Evolutionary conservation across 2,888 invertebrate genomes (phyloP).

Genomic region (Polylopha cassiicola): DNA sequence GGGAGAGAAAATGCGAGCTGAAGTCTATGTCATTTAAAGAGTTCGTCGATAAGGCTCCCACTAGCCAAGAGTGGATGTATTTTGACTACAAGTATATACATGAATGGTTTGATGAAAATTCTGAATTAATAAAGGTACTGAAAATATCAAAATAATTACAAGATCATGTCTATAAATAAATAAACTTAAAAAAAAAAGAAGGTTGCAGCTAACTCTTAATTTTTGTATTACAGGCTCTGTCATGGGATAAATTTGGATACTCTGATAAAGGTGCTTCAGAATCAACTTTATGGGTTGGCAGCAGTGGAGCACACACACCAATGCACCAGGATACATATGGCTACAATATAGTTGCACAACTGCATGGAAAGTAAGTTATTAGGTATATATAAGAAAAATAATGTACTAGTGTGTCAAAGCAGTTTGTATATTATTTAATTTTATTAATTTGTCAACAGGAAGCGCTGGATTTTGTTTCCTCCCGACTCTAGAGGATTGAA

Average conservation of each 20-base stretch:
- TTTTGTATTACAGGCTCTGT: constrained; percentile 38
- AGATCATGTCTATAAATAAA: no score
- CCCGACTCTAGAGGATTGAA: constrained; percentile 83
- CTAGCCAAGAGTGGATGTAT: constrained; percentile 82
- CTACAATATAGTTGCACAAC: constrained; percentile 92
- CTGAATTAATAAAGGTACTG: constrained; percentile 77
- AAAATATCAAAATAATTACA: no score
- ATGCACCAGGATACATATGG: constrained; percentile 97
- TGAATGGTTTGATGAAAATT: constrained; percentile 79
- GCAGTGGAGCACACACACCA: constrained; percentile 91
- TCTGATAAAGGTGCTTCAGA: constrained; percentile 80
- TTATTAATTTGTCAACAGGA: constrained; percentile 72
- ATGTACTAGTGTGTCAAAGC: no score
- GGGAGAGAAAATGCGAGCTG: constrained; percentile 84
- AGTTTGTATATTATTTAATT: no score
- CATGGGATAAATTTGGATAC: constrained; percentile 85
- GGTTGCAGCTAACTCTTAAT: neutral
- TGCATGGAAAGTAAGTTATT: constrained; percentile 87
- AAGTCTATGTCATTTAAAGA: constrained; percentile 78
- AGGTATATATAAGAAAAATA: no score
- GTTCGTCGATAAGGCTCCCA: constrained; percentile 70
- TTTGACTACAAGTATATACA: constrained; percentile 90
- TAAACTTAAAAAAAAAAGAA: no score
- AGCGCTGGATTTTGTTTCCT: constrained; percentile 94
- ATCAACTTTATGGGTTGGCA: constrained; percentile 93